A percentile compares a stretch with the other conserved stretches of the same genome.
Conservation (phyloP, 2,888 invertebrate species). For the Tolmerus cingulatus region DNA sequence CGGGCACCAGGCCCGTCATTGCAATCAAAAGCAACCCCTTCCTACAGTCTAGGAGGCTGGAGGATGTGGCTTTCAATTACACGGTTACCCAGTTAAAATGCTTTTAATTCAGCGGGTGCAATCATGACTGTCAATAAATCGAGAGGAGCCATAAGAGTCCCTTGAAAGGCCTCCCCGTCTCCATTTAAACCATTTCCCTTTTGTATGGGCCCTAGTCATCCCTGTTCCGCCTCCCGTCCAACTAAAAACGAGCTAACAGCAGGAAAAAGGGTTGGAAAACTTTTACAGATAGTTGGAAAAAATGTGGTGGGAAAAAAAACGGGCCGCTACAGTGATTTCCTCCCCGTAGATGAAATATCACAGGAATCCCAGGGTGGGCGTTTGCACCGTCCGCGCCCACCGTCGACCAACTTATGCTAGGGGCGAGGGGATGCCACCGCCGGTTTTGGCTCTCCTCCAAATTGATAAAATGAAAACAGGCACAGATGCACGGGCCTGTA, state of each 20-base stretch:
- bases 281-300: not conserved
- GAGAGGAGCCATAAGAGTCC: not conserved
- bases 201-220: not conserved
- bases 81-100: not conserved
- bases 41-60: not conserved
- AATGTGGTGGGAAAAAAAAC: not conserved
- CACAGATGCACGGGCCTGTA: conserved; percentile 42
- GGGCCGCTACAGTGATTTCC: not conserved
- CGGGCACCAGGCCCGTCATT: not conserved
- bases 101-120: not conserved
- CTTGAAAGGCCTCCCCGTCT: not conserved
- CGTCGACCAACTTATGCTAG: not conserved
- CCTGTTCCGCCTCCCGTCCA: not conserved
- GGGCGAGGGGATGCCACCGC: not conserved
- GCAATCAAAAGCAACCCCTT: not conserved
- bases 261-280: not conserved
- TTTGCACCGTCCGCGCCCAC: not conserved
- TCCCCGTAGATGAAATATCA: not conserved
- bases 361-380: not conserved
- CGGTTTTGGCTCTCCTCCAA: conserved; percentile 40
- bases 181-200: not conserved
- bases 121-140: not conserved
- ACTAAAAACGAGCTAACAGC: not conserved
- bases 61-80: not conserved
- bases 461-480: conserved; percentile 44